Percentiles rank a stretch among this genome's conserved stretches.
Conservation (phyloP, 2,113 vertebrate species). For the Campylorhamphus procurvoides region DNA sequence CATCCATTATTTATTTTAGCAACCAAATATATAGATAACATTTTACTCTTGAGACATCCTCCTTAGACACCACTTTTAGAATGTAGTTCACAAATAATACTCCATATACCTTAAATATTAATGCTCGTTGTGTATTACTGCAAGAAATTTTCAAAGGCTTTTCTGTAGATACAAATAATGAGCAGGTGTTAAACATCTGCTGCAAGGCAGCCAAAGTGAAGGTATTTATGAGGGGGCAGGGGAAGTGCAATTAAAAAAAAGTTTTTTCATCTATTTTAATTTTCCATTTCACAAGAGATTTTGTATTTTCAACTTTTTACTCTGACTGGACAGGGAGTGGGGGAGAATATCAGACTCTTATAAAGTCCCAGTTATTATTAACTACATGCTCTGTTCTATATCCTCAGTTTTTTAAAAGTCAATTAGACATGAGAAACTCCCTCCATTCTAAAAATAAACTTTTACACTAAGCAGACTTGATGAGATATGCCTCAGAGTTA, state of each 20-base stretch:
- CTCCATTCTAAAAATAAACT: conserved; percentile 8
- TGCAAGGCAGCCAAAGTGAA: not conserved
- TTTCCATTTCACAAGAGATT: not conserved
- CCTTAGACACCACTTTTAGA: not conserved
- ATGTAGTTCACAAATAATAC: not conserved
- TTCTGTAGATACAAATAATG: not conserved
- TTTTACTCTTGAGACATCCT: not conserved
- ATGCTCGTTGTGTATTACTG: not conserved
- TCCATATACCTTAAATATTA: not conserved
- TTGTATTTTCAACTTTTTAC: not conserved
- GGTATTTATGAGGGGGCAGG: accelerated
- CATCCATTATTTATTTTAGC: not conserved
- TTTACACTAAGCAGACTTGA: not conserved
- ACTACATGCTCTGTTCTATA: not conserved
- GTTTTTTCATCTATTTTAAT: not conserved
- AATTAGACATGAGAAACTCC: not conserved
- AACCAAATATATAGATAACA: not conserved
- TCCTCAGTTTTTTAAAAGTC: not conserved
- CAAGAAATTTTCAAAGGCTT: not conserved
- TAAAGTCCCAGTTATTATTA: not conserved
- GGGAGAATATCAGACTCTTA: not conserved
- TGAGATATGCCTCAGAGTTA: not conserved
- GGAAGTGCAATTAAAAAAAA: not conserved
- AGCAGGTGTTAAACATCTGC: not conserved
- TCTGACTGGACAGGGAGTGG: accelerated